These are phyloP conservation scores for Camelus dromedarius DNA, from an alignment of 2,113 vertebrate species.

Conservation along the genomic window DNA sequence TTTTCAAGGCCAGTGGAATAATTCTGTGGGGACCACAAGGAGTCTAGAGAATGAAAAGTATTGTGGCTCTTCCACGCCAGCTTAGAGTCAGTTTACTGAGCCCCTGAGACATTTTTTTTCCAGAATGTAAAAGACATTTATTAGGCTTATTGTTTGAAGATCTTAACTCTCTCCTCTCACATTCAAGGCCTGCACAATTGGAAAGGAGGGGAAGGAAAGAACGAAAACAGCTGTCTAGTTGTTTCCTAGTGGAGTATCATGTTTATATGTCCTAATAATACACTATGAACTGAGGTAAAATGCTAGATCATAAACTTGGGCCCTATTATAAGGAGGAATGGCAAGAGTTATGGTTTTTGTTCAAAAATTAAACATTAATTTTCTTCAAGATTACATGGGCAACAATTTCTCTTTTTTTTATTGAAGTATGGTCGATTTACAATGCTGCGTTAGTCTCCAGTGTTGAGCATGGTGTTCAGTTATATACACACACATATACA, in stretches of 20 bases:
- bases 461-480: no score
- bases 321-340: not conserved
- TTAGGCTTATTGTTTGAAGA: slow-evolving; percentile 67
- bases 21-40: slow-evolving; percentile 48
- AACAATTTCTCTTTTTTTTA: not conserved
- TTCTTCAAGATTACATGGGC: not conserved
- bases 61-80: slow-evolving; percentile 23
- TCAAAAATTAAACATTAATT: not conserved
- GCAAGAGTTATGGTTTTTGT: not conserved
- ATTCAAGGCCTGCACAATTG: not conserved
- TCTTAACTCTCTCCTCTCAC: not conserved
- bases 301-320: not conserved
- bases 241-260: slow-evolving; percentile 58
- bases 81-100: slow-evolving; percentile 56
- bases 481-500: no score
- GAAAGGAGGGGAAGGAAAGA: not conserved
- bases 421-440: no score
- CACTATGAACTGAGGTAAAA: slow-evolving; percentile 31
- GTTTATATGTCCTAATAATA: slow-evolving; percentile 53
- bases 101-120: not conserved
- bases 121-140: slow-evolving; percentile 69
- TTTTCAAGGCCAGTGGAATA: slow-evolving; percentile 50
- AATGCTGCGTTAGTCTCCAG: no score
- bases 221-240: slow-evolving; percentile 34
- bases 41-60: slow-evolving; percentile 47